A percentile compares a stretch with the other conserved stretches of the same genome.
Conservation (phyloP, 1,140 invertebrate genomes). For the Solenopsis invicta region DNA sequence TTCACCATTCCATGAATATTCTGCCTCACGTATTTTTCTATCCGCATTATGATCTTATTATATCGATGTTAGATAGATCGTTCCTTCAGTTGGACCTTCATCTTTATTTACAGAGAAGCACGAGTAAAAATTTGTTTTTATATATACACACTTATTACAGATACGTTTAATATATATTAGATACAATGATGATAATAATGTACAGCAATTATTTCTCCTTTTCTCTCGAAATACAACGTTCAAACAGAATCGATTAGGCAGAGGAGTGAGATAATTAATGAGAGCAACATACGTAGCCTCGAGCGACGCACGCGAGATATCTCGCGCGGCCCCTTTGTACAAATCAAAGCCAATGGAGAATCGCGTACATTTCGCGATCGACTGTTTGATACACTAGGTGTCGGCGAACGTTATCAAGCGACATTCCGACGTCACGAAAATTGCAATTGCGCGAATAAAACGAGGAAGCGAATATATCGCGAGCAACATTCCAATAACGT, state of each 20-base stretch:
- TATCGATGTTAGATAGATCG: background rate
- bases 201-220: background rate
- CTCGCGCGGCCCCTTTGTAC: conserved; percentile 26
- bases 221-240: background rate
- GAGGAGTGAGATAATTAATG: conserved; percentile 43
- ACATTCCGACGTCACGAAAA: conserved; percentile 38
- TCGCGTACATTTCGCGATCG: conserved; percentile 47
- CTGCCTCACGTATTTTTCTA: background rate
- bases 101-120: background rate
- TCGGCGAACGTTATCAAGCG: conserved; percentile 43
- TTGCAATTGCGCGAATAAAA: conserved; percentile 44
- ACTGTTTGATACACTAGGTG: conserved; percentile 57
- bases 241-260: conserved; percentile 35
- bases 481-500: conserved; percentile 29
- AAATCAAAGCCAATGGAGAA: conserved; percentile 6
- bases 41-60: background rate
- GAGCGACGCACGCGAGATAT: conserved; percentile 13
- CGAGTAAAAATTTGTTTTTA: background rate
- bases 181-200: background rate
- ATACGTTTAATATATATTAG: background rate
- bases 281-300: conserved; percentile 19
- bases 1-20: conserved; percentile 39
- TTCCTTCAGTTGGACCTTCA: background rate
- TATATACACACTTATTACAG: background rate
- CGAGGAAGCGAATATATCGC: conserved; percentile 48